Evolutionary conservation across 2,797 vertebrate species (phyloP).

Genomic region (Anabas testudineus): DNA sequence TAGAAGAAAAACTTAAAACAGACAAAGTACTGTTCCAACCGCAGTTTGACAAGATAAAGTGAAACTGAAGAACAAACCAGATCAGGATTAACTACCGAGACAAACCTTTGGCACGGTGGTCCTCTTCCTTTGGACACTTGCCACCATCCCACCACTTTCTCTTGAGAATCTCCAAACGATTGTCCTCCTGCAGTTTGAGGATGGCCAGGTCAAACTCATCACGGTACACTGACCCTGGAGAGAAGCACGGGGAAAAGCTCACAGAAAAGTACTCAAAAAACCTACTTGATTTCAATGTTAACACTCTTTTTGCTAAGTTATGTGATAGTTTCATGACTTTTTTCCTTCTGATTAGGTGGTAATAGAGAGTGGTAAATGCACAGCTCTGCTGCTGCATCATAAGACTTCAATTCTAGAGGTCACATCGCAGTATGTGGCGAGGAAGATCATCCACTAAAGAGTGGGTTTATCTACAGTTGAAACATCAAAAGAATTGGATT

Average conservation of each 20-base stretch:
- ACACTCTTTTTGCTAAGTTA: background rate
- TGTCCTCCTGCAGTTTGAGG: constrained; percentile 98
- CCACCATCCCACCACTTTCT: constrained; percentile 99
- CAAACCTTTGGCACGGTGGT: constrained; percentile 97
- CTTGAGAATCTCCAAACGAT: constrained; percentile 97
- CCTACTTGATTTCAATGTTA: background rate
- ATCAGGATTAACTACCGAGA: constrained; percentile 14
- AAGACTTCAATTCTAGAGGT: constrained; percentile 4
- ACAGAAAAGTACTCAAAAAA: background rate
- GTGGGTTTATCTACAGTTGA: constrained; percentile 39
- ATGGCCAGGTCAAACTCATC: constrained; percentile 98
- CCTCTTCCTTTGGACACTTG: constrained; percentile 97
- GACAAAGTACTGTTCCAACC: background rate
- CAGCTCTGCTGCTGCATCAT: background rate
- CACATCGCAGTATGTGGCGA: constrained; percentile 8
- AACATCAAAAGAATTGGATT: constrained; percentile 56
- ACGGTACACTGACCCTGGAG: constrained; percentile 91
- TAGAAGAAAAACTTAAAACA: background rate
- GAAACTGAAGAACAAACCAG: constrained; percentile 1
- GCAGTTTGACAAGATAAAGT: background rate
- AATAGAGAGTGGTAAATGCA: background rate
- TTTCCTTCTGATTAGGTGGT: constrained; percentile 7
- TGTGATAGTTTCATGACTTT: background rate
- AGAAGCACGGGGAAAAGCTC: constrained; percentile 13
- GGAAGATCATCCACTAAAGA: constrained; percentile 27